Evolutionary conservation across 53 echinoderm and acorn worm species (phyloP).

Genomic region (Stichopus horrens): DNA sequence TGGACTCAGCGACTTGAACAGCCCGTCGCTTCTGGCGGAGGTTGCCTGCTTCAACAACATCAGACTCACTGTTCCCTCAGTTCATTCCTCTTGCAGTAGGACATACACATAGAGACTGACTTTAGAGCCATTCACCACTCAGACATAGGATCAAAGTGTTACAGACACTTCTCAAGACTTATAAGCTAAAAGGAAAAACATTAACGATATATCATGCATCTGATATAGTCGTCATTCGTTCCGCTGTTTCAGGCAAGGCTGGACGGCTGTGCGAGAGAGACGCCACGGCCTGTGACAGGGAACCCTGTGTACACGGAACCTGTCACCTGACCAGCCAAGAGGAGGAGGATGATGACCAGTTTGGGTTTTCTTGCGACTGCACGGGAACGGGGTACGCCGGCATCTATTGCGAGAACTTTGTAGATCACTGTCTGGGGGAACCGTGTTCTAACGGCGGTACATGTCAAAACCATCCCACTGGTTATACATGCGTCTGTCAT

Average conservation of each 20-base stretch:
- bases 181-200: too few species aligned
- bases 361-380: not conserved
- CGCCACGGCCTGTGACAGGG: conserved; percentile 35
- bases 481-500: conserved; percentile 25
- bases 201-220: too few species aligned
- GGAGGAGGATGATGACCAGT: not conserved
- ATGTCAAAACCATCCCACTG: conserved; percentile 7
- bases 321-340: not conserved
- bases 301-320: conserved; percentile 11
- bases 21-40: too few species aligned
- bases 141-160: too few species aligned
- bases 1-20: too few species aligned
- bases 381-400: conserved; percentile 27
- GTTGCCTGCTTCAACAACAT: too few species aligned
- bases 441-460: conserved; percentile 31
- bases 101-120: too few species aligned
- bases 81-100: too few species aligned
- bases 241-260: conserved; percentile 22
- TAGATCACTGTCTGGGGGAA: conserved; percentile 17
- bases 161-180: too few species aligned
- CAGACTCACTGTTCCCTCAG: too few species aligned
- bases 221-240: too few species aligned
- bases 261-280: conserved; percentile 25
- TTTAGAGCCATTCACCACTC: too few species aligned
- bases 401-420: conserved; percentile 24